A percentile compares a stretch with the other conserved stretches of the same genome.
These are phyloP conservation scores for Heptranchias perlo DNA, from an alignment of 2,113 vertebrate species.

Conservation along the genomic window DNA sequence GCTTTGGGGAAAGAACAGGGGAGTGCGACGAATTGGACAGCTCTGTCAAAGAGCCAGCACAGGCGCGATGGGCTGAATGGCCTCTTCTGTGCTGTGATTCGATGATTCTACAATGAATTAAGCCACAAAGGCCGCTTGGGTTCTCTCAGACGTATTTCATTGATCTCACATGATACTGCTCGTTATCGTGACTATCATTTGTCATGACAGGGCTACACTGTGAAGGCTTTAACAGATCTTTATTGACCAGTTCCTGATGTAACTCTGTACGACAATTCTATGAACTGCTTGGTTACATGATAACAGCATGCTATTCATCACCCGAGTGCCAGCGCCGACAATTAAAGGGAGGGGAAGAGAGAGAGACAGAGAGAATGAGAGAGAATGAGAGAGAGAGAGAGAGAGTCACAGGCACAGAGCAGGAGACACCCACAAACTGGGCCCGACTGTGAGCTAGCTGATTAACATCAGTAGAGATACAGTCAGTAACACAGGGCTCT, in stretches of 20 bases:
- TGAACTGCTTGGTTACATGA: not conserved
- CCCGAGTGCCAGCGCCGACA: not conserved
- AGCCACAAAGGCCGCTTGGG: not conserved
- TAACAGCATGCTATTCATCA: not conserved
- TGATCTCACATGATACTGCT: not conserved
- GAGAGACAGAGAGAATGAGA: not conserved
- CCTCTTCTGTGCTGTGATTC: not conserved
- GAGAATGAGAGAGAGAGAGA: not conserved
- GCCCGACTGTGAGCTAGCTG: not conserved
- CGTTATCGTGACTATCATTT: not conserved
- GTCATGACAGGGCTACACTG: not conserved
- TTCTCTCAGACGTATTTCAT: not conserved
- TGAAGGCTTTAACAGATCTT: not conserved
- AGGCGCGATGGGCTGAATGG: not conserved
- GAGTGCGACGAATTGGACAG: not conserved
- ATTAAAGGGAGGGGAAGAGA: not conserved
- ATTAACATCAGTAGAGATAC: no score
- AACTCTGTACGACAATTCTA: not conserved
- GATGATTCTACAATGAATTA: not conserved
- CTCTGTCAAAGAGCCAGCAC: not conserved
- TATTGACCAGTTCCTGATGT: constrained; percentile 13
- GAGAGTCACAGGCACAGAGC: not conserved
- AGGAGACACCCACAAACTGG: not conserved
- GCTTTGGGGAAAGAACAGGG: not conserved
- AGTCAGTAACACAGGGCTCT: no score